A percentile compares a stretch with the other conserved stretches of the same genome.
Evolutionary conservation across 2,888 invertebrate species (phyloP).

Genomic region (Lissocephala sabroskyi): DNA sequence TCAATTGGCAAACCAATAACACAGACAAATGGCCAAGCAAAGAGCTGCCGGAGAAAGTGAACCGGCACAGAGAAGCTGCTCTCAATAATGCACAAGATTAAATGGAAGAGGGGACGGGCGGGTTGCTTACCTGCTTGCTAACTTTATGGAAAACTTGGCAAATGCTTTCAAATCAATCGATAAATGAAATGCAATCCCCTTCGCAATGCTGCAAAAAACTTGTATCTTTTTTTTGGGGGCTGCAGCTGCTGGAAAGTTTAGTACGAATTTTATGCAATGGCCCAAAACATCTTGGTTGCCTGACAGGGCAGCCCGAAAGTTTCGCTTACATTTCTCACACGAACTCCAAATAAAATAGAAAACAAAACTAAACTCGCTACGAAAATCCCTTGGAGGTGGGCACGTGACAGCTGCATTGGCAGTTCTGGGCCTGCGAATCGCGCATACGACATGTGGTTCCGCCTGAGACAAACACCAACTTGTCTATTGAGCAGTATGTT

Average conservation of each 20-base stretch:
- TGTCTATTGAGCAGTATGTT: constrained; percentile 52
- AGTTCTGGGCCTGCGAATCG: constrained; percentile 35
- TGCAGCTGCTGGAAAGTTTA: constrained; percentile 20
- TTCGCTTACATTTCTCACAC: constrained; percentile 21
- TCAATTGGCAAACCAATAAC: constrained; percentile 49
- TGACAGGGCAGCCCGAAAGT: constrained; percentile 29
- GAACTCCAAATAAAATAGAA: neutral
- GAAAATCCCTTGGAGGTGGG: constrained; percentile 13
- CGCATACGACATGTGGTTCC: constrained; percentile 38
- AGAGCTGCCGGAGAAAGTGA: neutral
- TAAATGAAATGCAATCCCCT: constrained; percentile 57
- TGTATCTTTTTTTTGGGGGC: neutral
- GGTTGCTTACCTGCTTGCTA: constrained; percentile 1
- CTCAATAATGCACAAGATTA: constrained; percentile 48
- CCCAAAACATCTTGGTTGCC: constrained; percentile 2
- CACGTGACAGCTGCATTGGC: constrained; percentile 47
- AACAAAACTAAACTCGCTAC: neutral
- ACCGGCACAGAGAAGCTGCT: constrained; percentile 1
- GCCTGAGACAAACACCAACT: constrained; percentile 19
- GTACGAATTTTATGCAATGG: constrained; percentile 34
- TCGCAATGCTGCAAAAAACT: constrained; percentile 10
- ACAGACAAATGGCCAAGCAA: constrained; percentile 21
- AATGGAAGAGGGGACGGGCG: constrained; percentile 18
- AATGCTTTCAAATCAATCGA: constrained; percentile 44
- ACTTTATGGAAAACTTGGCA: constrained; percentile 39